Evolutionary conservation across 1,140 invertebrate genomes (phyloP).

Genomic region (Cyrtorhinus lividipennis): DNA sequence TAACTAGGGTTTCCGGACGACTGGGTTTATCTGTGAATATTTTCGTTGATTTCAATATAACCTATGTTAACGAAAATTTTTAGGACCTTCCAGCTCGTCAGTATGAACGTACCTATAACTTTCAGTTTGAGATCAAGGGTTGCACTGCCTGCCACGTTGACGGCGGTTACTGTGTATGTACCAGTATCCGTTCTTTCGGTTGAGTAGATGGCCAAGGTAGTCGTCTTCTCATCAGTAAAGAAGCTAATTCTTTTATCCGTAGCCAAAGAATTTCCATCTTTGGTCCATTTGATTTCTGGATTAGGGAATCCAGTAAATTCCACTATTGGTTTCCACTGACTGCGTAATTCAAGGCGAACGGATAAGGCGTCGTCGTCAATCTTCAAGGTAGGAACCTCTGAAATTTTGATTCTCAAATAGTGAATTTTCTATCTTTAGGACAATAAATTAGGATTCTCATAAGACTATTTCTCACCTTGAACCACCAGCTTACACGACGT

Average conservation of each 20-base stretch:
- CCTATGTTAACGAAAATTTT: constrained; percentile 5
- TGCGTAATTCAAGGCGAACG: constrained; percentile 43
- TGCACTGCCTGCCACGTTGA: constrained; percentile 52
- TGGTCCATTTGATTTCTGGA: constrained; percentile 48
- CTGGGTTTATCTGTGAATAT: constrained; percentile 57
- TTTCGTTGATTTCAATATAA: constrained; percentile 30
- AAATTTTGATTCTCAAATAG: too few relatives aligned
- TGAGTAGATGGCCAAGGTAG: constrained; percentile 44
- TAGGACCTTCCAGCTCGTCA: not conserved
- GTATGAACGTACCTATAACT: constrained; percentile 52
- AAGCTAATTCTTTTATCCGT: constrained; percentile 37
- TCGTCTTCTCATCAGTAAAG: constrained; percentile 38
- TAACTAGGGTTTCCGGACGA: constrained; percentile 58
- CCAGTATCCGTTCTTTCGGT: constrained; percentile 44
- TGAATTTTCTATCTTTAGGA: too few relatives aligned
- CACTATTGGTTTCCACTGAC: constrained; percentile 44
- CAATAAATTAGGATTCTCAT: not conserved
- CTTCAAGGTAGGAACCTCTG: constrained; percentile 45
- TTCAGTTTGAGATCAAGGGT: constrained; percentile 54
- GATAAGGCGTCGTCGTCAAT: constrained; percentile 42
- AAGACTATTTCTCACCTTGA: too few relatives aligned
- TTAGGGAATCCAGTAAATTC: constrained; percentile 47
- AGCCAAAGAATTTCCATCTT: constrained; percentile 40
- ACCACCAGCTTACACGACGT: constrained; percentile 48
- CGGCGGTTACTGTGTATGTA: constrained; percentile 47